A percentile compares a stretch with the other conserved stretches of the same genome.
Evolutionary conservation across 2,113 vertebrate species (phyloP).

Genomic region (Hylia prasina): DNA sequence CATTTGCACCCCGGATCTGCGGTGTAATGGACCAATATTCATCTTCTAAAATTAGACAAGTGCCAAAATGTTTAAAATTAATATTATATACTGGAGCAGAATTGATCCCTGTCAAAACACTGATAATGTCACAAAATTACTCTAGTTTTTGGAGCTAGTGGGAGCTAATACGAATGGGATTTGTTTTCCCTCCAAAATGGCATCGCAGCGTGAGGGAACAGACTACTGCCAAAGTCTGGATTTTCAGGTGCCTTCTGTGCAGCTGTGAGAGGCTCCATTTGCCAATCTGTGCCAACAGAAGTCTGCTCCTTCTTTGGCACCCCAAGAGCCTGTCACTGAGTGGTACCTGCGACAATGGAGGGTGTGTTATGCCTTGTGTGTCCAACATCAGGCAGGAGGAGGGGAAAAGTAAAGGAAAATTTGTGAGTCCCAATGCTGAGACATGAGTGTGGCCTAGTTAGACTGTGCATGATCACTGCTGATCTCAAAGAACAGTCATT

Average conservation of each 20-base stretch:
- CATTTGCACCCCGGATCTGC: conserved; percentile 34
- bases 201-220: neutral
- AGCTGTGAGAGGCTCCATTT: neutral
- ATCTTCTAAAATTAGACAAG: conserved; percentile 34
- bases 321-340: neutral
- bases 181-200: neutral
- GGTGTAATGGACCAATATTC: neutral
- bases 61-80: neutral
- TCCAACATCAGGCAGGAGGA: neutral
- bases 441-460: neutral
- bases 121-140: neutral
- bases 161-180: neutral
- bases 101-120: neutral
- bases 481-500: neutral
- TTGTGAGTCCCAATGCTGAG: neutral
- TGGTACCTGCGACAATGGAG: neutral
- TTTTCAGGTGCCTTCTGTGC: neutral
- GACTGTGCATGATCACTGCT: neutral
- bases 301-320: neutral
- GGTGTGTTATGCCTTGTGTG: accelerated
- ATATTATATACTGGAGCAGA: neutral
- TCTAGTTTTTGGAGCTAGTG: neutral
- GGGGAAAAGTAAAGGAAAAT: neutral
- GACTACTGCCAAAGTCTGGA: neutral
- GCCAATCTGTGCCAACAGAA: neutral